Conservation (phyloP, 2,113 vertebrate genomes). For the Anarhynchus alexandrinus region DNA sequence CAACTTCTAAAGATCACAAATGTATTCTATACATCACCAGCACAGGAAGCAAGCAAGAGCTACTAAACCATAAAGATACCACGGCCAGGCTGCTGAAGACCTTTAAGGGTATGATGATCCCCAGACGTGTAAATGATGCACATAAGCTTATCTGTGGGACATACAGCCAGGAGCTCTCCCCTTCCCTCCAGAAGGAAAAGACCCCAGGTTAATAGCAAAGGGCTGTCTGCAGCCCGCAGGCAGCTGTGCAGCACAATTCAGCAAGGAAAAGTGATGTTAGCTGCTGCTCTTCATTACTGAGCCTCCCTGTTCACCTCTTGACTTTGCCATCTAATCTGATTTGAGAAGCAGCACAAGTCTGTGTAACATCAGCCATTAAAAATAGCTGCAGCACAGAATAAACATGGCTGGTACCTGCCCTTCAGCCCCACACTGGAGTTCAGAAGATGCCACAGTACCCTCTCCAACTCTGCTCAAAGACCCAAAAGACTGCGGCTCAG, state of each 20-base stretch:
- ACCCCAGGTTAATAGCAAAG: neutral
- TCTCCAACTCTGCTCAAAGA: neutral
- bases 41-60: neutral
- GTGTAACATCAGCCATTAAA: neutral
- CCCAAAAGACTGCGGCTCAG: neutral
- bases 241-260: neutral
- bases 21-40: neutral
- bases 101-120: neutral
- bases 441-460: neutral
- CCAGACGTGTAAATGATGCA: fast-evolving
- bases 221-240: neutral
- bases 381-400: neutral
- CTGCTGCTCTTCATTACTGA: neutral
- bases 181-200: neutral
- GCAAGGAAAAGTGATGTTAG: neutral
- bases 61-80: neutral
- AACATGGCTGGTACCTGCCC: neutral
- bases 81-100: neutral
- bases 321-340: neutral
- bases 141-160: neutral
- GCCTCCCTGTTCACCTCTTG: neutral
- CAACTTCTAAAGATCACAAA: neutral
- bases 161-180: neutral
- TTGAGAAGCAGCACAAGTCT: neutral
- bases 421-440: neutral